A percentile compares a stretch with the other conserved stretches of the same genome.
Evolutionary conservation across 37 sponge, comb jelly and placozoan genomes (phyloP).

Genomic region (Dysidea cf. avara): DNA sequence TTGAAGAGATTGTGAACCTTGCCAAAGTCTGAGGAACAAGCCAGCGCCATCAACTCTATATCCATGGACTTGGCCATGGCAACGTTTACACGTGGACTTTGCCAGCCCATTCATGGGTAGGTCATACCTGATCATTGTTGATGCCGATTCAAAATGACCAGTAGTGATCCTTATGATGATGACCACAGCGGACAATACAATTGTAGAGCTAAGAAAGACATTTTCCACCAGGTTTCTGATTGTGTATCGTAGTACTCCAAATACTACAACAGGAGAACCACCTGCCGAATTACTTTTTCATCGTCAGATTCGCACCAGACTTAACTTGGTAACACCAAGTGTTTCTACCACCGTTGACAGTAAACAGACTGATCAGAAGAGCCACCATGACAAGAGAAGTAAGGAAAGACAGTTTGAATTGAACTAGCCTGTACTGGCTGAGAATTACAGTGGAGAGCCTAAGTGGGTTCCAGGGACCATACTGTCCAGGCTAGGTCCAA

Average conservation of each 20-base stretch:
- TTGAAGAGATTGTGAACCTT: slow-evolving; percentile 18
- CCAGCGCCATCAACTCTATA: slow-evolving; percentile 3
- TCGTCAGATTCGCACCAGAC: background rate
- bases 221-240: slow-evolving; percentile 3
- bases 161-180: slow-evolving; percentile 27
- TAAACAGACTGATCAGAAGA: slow-evolving; percentile 12
- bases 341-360: background rate
- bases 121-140: slow-evolving; percentile 12
- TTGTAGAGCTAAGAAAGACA: slow-evolving; percentile 9
- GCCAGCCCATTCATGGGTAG: slow-evolving; percentile 1
- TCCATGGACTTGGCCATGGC: slow-evolving; percentile 17
- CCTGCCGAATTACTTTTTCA: slow-evolving; percentile 14
- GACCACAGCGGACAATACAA: slow-evolving; percentile 13
- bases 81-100: slow-evolving; percentile 15
- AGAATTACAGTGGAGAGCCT: background rate
- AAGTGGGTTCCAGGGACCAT: slow-evolving; percentile 6
- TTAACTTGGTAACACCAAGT: background rate
- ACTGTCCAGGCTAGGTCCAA: background rate
- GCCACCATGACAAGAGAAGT: slow-evolving; percentile 2
- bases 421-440: slow-evolving; percentile 2
- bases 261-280: slow-evolving; percentile 6
- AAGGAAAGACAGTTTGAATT: slow-evolving; percentile 3
- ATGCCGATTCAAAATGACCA: slow-evolving; percentile 31
- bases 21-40: slow-evolving; percentile 5
- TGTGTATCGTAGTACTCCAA: slow-evolving; percentile 2